Evolutionary conservation across 2,888 invertebrate genomes (phyloP).

Genomic region (Lithodes maja): DNA sequence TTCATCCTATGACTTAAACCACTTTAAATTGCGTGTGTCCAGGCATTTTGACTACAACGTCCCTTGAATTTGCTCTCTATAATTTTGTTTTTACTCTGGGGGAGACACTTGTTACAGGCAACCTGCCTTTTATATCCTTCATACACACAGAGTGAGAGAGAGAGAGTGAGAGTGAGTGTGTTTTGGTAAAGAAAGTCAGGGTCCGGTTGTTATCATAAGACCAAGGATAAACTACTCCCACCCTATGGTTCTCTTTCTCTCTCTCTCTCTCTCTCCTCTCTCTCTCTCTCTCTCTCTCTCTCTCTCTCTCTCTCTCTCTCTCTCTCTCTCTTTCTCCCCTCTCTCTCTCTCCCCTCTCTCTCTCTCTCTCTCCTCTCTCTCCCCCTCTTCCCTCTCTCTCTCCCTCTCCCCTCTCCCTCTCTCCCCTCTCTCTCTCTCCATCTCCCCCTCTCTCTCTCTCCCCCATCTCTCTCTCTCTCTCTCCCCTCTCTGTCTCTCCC

Average conservation of each 20-base stretch:
- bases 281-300: background rate
- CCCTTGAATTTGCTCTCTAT: no score
- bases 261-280: background rate
- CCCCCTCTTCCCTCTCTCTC: background rate
- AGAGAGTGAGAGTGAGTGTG: no score
- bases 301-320: background rate
- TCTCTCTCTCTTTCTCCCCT: background rate
- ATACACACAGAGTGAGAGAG: no score
- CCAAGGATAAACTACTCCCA: background rate
- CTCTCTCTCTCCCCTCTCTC: background rate
- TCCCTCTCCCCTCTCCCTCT: background rate
- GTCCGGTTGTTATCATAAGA: no score
- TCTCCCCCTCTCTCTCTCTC: background rate
- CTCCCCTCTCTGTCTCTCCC: background rate
- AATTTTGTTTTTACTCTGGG: no score
- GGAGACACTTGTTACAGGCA: no score
- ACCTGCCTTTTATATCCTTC: no score
- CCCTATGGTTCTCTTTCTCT: background rate
- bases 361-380: slow-evolving; percentile 3
- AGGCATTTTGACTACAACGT: no score
- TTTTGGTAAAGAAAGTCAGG: no score
- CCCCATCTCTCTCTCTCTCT: background rate
- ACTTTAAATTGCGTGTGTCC: no score
- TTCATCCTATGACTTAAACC: no score
- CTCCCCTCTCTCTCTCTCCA: background rate